Evolutionary conservation across 2,888 invertebrate species (phyloP).

Genomic region (Tineola bisselliella): DNA sequence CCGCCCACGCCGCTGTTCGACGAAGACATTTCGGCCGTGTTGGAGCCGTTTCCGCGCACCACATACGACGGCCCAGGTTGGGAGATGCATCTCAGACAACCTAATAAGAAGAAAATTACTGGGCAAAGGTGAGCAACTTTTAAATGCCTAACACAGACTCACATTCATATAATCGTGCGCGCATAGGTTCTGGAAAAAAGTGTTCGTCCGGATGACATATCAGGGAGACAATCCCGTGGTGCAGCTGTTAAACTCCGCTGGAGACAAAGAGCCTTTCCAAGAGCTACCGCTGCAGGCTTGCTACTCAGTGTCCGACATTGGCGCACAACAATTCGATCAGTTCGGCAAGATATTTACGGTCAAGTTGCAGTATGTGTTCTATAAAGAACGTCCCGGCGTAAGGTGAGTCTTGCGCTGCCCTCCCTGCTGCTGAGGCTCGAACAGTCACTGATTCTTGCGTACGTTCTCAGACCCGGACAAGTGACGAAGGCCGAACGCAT

Average conservation of each 20-base stretch:
- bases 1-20: conserved; percentile 95
- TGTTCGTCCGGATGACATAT: conserved; percentile 82
- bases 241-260: conserved; percentile 83
- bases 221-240: conserved; percentile 87
- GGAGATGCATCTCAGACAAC: conserved; percentile 96
- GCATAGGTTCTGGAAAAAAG: conserved; percentile 93
- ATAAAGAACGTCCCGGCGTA: conserved; percentile 97
- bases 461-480: conserved; percentile 78
- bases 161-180: background rate
- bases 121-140: conserved; percentile 73
- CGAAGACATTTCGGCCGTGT: conserved; percentile 90
- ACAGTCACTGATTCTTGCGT: background rate
- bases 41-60: conserved; percentile 89
- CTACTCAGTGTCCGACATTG: conserved; percentile 94
- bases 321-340: conserved; percentile 97
- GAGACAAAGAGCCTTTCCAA: conserved; percentile 93
- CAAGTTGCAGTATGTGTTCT: conserved; percentile 96
- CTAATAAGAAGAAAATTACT: conserved; percentile 96
- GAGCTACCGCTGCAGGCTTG: conserved; percentile 94
- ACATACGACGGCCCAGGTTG: conserved; percentile 85
- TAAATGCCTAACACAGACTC: background rate
- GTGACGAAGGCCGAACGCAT: conserved; percentile 93
- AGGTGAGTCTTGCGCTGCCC: conserved; percentile 32
- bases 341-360: conserved; percentile 99
- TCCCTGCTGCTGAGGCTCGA: background rate